These are phyloP conservation scores for Eretmochelys imbricata DNA, from an alignment of 2,113 vertebrate species.

Conservation along the genomic window DNA sequence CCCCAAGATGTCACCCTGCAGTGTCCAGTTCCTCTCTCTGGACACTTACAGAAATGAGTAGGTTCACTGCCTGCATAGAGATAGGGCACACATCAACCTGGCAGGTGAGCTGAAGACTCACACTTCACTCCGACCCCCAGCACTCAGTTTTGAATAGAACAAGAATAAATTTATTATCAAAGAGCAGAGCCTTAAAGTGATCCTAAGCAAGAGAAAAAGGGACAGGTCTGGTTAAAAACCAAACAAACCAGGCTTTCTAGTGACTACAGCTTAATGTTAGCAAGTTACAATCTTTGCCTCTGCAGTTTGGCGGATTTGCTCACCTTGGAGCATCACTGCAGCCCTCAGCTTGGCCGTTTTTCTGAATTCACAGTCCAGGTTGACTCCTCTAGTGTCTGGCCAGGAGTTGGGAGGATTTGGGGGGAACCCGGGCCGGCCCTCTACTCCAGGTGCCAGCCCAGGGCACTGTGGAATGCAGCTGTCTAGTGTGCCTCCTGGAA, in stretches of 20 bases:
- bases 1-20: too few species aligned
- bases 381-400: too few species aligned
- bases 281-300: background rate
- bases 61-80: background rate
- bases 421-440: too few species aligned
- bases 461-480: too few species aligned
- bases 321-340: too few species aligned
- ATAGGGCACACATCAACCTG: background rate
- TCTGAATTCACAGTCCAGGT: too few species aligned
- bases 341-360: too few species aligned
- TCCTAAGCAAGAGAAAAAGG: background rate
- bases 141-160: background rate
- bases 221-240: background rate
- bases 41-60: too few species aligned
- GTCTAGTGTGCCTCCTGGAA: too few species aligned
- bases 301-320: background rate
- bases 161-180: background rate
- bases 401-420: too few species aligned
- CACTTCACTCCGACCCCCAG: background rate
- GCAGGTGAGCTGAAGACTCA: background rate
- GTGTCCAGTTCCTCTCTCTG: too few species aligned
- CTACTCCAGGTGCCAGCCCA: too few species aligned
- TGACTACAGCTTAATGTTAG: background rate
- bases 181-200: background rate
- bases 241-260: background rate